A percentile compares a stretch with the other conserved stretches of the same genome.
phyloP scores from a whole-genome alignment of 2,113 vertebrate species.

The Periophthalmodon schlosseri region DNA sequence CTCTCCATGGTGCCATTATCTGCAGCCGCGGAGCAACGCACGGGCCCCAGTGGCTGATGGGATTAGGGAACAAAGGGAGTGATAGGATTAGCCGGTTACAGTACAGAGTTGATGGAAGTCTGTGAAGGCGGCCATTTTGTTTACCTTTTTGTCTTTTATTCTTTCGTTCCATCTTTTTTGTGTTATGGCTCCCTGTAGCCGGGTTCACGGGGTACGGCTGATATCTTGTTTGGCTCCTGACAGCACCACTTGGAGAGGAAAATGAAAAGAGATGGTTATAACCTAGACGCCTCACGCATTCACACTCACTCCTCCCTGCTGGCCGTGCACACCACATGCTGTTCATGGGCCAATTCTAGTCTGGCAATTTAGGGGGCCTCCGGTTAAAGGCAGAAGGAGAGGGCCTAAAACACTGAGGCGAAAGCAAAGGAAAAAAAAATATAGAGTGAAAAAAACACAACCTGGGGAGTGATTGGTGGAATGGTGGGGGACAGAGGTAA shows the following conservation, averaged over 20 bases:
- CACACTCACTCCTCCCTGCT: slow-evolving; percentile 57
- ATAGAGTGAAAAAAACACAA: slow-evolving; percentile 16
- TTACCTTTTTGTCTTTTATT: slow-evolving; percentile 61
- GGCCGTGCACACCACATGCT: slow-evolving; percentile 73
- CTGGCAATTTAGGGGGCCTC: slow-evolving; percentile 71
- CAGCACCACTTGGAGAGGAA: slow-evolving; percentile 72
- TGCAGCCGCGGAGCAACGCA: slow-evolving; percentile 47
- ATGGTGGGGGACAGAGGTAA: slow-evolving; percentile 74
- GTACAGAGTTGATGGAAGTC: slow-evolving; percentile 27
- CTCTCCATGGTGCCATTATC: slow-evolving; percentile 61
- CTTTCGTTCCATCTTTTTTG: slow-evolving; percentile 62
- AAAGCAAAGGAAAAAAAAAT: slow-evolving; percentile 22
- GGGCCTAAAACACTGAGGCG: slow-evolving; percentile 59
- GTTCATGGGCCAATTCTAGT: slow-evolving; percentile 74
- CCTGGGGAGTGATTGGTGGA: slow-evolving; percentile 75
- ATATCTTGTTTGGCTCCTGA: slow-evolving; percentile 79
- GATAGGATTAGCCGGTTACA: slow-evolving; percentile 60
- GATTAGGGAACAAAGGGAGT: slow-evolving; percentile 66
- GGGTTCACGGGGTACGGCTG: slow-evolving; percentile 49
- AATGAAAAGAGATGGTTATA: slow-evolving; percentile 78
- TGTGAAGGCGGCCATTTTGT: slow-evolving; percentile 66
- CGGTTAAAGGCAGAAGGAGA: slow-evolving; percentile 69
- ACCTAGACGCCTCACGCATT: slow-evolving; percentile 58
- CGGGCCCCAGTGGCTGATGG: slow-evolving; percentile 57
- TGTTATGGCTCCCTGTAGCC: slow-evolving; percentile 55